Base-by-base conservation (phyloP, 2,113 vertebrate genomes). In the Syngnathus floridae region DNA sequence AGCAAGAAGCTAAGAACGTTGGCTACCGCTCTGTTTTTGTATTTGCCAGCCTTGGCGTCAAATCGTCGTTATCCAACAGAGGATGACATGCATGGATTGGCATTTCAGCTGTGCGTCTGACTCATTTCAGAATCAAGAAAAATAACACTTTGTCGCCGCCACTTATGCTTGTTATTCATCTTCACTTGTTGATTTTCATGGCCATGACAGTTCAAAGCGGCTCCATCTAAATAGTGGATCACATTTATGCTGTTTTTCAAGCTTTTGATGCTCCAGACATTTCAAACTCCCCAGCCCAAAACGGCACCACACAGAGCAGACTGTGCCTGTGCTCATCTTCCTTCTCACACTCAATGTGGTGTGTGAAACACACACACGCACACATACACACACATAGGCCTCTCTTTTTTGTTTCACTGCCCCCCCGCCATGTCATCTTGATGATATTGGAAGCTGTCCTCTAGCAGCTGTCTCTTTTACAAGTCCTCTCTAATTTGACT, bases 331-430 rank as follows among this genome's bases (percentile, higher is more conserved):
- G 4, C 71, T 77, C 77, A 77, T 74, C 65, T 82, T 87, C 75
- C 78, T 76, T 82, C 83, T 89, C 85, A 76, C 88, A 88, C 84
- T 82, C 88, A 88, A 89, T 87, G 87, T 89, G 87, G 81, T 82
- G 82, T 88, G 90, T 86, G 86, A 90, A 82, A 88, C 59, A 16
- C 78, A 71, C 66, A 72, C 26, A 35, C 26, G 3, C 81, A 11
- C 40, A 12, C 11, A 41, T 12, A 4, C 40, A 41, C 11, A 16
- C 78, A 71, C 66, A 71, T 13, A 41, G 9, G 12, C 40, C 9
- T 12, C 78, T 72, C 77, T 76, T 67, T 70, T 70, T 80, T 49
- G 71, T 73, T 78, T 69, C 60, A 58, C 70, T 83, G 80, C 77
- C 77, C 79, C 80, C 48, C 61, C 77, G 13, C 71, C 9, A 48